A percentile compares a stretch with the other conserved stretches of the same genome.
phyloP scores from a whole-genome alignment of 2,888 invertebrate genomes.

The Cheilosia variabilis region DNA sequence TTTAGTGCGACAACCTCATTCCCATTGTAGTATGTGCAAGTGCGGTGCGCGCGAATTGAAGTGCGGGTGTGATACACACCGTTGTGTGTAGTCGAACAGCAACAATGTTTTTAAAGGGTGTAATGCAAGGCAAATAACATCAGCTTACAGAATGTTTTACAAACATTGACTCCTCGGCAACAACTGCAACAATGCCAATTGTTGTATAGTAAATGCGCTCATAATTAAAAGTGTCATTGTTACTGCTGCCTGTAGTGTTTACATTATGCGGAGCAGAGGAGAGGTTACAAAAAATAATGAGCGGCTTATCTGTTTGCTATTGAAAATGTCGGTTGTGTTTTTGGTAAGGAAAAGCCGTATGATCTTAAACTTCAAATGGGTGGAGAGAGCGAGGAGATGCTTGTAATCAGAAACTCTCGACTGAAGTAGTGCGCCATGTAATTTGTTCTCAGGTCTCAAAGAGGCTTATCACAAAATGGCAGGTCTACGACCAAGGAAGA shows the following conservation, averaged over 20 bases:
- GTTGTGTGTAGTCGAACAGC: conserved; percentile 15
- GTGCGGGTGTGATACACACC: neutral
- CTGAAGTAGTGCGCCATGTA: too few species aligned
- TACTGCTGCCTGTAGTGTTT: conserved; percentile 12
- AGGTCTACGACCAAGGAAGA: too few species aligned
- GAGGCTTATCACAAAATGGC: too few species aligned
- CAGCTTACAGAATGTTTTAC: conserved; percentile 57
- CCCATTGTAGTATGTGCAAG: conserved; percentile 29
- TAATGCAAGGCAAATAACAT: conserved; percentile 66
- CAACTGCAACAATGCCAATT: conserved; percentile 64
- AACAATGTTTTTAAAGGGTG: conserved; percentile 63
- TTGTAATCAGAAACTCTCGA: too few species aligned
- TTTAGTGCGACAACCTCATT: conserved; percentile 74
- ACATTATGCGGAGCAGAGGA: neutral
- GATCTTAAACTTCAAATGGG: neutral
- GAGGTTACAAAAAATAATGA: neutral
- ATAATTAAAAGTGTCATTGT: conserved; percentile 64
- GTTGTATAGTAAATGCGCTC: conserved; percentile 60
- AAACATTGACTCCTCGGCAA: conserved; percentile 66
- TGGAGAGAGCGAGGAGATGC: too few species aligned
- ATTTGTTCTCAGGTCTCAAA: too few species aligned
- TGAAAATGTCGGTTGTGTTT: conserved; percentile 1
- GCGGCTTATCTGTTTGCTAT: neutral
- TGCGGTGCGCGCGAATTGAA: conserved; percentile 26
- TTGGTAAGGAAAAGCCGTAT: neutral